These are phyloP conservation scores for Aldrovandia affinis DNA, from an alignment of 2,797 vertebrate species.

Conservation along the genomic window DNA sequence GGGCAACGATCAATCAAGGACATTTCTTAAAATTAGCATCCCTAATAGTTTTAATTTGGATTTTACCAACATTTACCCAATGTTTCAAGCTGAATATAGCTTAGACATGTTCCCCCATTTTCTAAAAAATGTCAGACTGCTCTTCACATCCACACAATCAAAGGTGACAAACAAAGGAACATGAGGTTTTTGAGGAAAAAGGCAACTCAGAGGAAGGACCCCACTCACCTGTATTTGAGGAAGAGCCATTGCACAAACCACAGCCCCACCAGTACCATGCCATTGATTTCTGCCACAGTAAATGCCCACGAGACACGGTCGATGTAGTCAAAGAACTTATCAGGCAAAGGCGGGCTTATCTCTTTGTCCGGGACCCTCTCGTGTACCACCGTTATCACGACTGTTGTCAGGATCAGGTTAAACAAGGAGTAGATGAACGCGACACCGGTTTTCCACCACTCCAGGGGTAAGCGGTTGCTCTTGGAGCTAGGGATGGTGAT, in stretches of 20 bases:
- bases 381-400: conserved; percentile 92
- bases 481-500: conserved; percentile 78
- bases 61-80: background rate
- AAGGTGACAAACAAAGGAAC: too few relatives aligned
- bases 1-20: too few relatives aligned
- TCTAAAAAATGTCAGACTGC: too few relatives aligned
- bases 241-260: conserved; percentile 91
- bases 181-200: background rate
- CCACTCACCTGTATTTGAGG: conserved; percentile 90
- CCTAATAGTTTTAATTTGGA: too few relatives aligned
- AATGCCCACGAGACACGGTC: conserved; percentile 91
- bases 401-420: conserved; percentile 87
- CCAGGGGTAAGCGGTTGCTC: conserved; percentile 76
- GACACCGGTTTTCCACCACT: conserved; percentile 96
- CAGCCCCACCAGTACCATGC: conserved; percentile 84
- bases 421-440: conserved; percentile 87
- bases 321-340: conserved; percentile 96
- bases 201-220: background rate
- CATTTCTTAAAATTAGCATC: too few relatives aligned
- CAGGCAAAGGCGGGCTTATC: conserved; percentile 88
- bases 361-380: conserved; percentile 93
- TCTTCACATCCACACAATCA: too few relatives aligned
- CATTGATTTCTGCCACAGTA: conserved; percentile 92
- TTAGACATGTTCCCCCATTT: background rate
- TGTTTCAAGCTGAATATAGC: background rate